These are phyloP conservation scores for Microcebus lehilahytsara DNA, from an alignment of 2,113 vertebrate species.

Conservation along the genomic window DNA sequence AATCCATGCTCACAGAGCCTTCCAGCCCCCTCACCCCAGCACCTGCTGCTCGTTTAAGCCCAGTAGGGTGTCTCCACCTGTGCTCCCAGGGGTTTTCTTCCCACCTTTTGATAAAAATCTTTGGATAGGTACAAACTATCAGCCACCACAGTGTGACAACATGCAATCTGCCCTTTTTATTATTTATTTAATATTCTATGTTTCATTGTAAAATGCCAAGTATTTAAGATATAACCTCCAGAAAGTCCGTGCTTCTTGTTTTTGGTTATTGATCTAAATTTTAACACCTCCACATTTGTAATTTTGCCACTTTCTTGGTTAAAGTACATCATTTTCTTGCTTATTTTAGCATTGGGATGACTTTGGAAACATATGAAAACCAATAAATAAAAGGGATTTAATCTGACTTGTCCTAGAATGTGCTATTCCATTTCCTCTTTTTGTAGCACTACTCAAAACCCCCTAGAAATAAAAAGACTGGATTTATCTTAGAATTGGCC, in stretches of 20 bases:
- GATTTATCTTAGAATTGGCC: slow-evolving; percentile 34
- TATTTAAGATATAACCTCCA: not conserved
- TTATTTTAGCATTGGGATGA: slow-evolving; percentile 4
- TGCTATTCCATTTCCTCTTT: slow-evolving; percentile 44
- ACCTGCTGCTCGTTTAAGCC: not conserved
- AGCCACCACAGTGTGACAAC: not conserved
- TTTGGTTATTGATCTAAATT: not conserved
- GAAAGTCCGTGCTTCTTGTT: not conserved
- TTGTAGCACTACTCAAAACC: not conserved
- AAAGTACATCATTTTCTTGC: not conserved
- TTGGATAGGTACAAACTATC: not conserved
- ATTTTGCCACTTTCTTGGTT: not conserved
- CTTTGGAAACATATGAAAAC: slow-evolving; percentile 18
- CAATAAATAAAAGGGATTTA: slow-evolving; percentile 26
- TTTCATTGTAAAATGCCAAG: not conserved
- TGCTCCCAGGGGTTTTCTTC: not conserved
- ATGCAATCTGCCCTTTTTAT: not conserved
- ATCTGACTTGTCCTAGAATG: slow-evolving; percentile 18
- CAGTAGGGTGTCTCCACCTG: not conserved
- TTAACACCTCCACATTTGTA: not conserved
- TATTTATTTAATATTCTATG: not conserved
- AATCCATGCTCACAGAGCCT: not conserved
- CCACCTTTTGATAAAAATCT: not conserved
- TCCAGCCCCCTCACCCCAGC: not conserved
- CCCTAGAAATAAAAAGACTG: slow-evolving; percentile 32